phyloP scores from a whole-genome alignment of 92 coral and sea anemone genomes.

The Siderastrea siderea region DNA sequence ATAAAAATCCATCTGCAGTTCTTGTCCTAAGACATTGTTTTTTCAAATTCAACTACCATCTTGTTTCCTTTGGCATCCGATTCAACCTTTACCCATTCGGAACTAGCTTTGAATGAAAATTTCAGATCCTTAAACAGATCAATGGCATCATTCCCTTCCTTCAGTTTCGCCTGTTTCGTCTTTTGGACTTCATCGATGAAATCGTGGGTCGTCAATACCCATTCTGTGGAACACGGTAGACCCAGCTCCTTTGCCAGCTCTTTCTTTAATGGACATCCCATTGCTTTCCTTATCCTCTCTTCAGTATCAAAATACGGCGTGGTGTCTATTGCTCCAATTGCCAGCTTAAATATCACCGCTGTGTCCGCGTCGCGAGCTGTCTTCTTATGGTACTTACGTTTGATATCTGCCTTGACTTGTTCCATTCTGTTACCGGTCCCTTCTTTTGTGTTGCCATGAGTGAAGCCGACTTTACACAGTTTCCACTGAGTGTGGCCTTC shows the following conservation, averaged over 20 bases:
- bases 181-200: constrained; percentile 10
- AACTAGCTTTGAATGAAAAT: too few relatives aligned
- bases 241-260: constrained; percentile 19
- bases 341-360: constrained; percentile 1
- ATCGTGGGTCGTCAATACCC: constrained; percentile 48
- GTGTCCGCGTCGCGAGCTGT: background rate
- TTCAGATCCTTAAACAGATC: constrained; percentile 14
- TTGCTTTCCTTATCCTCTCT: constrained; percentile 23
- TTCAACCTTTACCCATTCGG: too few relatives aligned
- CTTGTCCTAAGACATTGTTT: too few relatives aligned
- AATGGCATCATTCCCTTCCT: background rate
- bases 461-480: constrained; percentile 43
- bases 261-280: constrained; percentile 22
- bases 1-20: too few relatives aligned
- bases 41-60: too few relatives aligned
- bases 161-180: background rate
- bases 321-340: constrained; percentile 53
- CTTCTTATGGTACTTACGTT: background rate
- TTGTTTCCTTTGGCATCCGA: background rate
- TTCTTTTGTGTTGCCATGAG: constrained; percentile 4
- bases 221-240: constrained; percentile 34
- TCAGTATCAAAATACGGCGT: constrained; percentile 12
- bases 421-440: constrained; percentile 31
- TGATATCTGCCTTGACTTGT: background rate
- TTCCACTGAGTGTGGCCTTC: constrained; percentile 10